Evolutionary conservation across 2,113 vertebrate species (phyloP).

Genomic region (Sceloporus undulatus): DNA sequence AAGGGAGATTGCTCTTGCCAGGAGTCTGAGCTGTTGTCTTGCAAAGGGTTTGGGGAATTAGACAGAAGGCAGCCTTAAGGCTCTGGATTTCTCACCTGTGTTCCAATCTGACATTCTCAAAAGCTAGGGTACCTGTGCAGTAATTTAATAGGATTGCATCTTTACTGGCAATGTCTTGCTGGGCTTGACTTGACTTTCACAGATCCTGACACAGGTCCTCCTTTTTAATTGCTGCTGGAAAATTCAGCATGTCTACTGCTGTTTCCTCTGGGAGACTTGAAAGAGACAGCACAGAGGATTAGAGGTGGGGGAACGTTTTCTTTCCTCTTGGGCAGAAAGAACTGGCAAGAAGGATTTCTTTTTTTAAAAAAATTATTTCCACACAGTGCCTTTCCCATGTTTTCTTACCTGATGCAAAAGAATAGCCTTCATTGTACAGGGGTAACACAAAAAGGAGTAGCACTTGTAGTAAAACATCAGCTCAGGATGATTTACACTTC

Average conservation of each 20-base stretch:
- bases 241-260: not conserved
- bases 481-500: constrained; percentile 29
- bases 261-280: not conserved
- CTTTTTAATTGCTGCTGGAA: not conserved
- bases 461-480: not conserved
- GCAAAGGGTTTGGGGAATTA: not conserved
- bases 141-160: not conserved
- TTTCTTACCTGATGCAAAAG: not conserved
- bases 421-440: not conserved
- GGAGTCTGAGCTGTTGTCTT: not conserved
- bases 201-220: not conserved
- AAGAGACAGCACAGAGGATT: not conserved
- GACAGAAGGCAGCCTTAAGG: not conserved
- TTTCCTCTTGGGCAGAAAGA: not conserved
- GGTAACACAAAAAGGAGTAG: not conserved
- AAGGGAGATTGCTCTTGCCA: not conserved
- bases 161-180: not conserved
- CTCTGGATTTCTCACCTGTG: too few relatives aligned
- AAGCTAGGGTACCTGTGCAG: not conserved
- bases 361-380: too few relatives aligned
- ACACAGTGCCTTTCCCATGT: not conserved
- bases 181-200: not conserved
- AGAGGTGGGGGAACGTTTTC: not conserved
- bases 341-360: not conserved
- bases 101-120: not conserved